Evolutionary conservation across 1,140 invertebrate species (phyloP), one percentile per base, ranked within the genome.

Genomic region (Pseudomyrmex concolor): DNA sequence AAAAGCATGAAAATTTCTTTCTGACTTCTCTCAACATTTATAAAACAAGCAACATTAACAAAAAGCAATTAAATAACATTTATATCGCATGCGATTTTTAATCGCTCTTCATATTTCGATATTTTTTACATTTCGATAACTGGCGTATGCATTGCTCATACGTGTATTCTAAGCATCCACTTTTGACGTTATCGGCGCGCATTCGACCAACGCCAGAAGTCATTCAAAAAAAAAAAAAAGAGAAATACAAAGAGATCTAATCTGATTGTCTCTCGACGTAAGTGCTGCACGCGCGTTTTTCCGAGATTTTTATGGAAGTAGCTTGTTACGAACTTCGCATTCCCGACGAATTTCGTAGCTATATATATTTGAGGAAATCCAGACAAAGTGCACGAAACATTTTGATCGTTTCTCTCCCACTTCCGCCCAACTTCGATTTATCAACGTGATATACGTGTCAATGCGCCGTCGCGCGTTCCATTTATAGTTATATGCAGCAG

Each of bases 401-500:
- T 50, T 43, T 15, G 43, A 60, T 25, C 15, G 50, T 50, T 9
- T 4, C 17, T 7, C 22, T 19, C 48, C 48, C 13, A 12, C 17
- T 0, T 10, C 2, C 22, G 13, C 22, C 25, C 51, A 7, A 9
- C 7, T 54, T 19, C 9, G 12, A n/a, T 51, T 54, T 25, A 48
- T 64, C 72, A 54, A 59, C 45, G 22, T 54, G 70, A 50, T 62
- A 80, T 57, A 50, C 34, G 62, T 71, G 67, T 68, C 84, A 64
- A 87, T 34, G 48, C 43, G 59, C 15, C 43, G 45, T 51, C 73
- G 62, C 71, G 34, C 19, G 81, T 88, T 77, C 83, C 87, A 88
- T 88, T 88, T 88, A 88, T 88, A 88, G 87, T 74, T 77, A 48
- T 55, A 73, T 54, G 86, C 67, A 66, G 51, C 51, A 73, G 55